Evolutionary conservation across 1,140 invertebrate species (phyloP).

Genomic region (Pinna nobilis): DNA sequence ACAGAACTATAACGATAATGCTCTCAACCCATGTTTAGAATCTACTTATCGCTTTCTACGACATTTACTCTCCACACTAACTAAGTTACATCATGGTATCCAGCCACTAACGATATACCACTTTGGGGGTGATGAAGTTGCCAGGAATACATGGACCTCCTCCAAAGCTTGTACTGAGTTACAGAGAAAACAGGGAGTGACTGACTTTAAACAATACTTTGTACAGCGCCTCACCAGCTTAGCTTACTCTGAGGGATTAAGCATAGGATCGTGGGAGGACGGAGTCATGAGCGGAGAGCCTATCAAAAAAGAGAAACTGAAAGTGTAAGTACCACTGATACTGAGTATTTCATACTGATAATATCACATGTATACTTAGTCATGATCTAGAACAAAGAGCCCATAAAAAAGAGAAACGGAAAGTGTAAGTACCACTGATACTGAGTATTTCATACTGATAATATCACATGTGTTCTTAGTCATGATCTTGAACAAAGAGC

Average conservation of each 20-base stretch:
- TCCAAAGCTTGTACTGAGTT: conserved; percentile 61
- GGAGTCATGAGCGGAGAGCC: conserved; percentile 57
- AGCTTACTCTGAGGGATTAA: conserved; percentile 52
- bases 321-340: too few relatives aligned
- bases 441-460: too few relatives aligned
- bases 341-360: too few relatives aligned
- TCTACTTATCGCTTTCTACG: conserved; percentile 62
- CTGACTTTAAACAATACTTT: conserved; percentile 62
- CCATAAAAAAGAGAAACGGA: too few relatives aligned
- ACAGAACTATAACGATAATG: conserved; percentile 65
- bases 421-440: too few relatives aligned
- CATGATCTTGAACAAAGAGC: too few relatives aligned
- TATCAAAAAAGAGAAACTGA: too few relatives aligned
- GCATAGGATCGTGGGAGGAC: conserved; percentile 66
- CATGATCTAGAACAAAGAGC: too few relatives aligned
- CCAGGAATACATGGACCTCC: conserved; percentile 59
- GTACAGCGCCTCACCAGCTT: conserved; percentile 54
- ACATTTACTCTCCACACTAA: conserved; percentile 44
- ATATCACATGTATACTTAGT: too few relatives aligned
- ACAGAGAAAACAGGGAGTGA: conserved; percentile 35
- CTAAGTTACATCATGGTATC: conserved; percentile 53
- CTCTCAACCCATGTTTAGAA: conserved; percentile 68
- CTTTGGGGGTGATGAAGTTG: conserved; percentile 70
- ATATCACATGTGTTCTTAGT: too few relatives aligned
- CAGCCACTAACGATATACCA: conserved; percentile 66